Percentiles rank a stretch among this genome's conserved stretches.
phyloP scores from a whole-genome alignment of 92 coral and sea anemone species.

The Porites cylindrica region DNA sequence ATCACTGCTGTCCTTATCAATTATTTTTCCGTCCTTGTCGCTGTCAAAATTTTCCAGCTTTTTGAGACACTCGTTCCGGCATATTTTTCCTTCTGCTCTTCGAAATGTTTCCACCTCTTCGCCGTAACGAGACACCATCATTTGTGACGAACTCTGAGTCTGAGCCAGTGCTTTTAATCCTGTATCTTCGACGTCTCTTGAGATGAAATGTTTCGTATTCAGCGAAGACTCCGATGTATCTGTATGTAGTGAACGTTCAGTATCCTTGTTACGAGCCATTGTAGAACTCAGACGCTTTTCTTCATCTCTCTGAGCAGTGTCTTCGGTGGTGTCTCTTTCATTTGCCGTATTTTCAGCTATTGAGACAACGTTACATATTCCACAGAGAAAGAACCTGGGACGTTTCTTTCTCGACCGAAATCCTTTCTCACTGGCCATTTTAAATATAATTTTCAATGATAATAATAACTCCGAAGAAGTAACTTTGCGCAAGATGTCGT shows the following conservation, averaged over 20 bases:
- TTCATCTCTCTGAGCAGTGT: no score
- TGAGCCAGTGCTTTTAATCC: neutral
- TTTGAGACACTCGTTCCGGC: neutral
- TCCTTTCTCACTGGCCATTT: neutral
- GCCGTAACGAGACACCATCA: neutral
- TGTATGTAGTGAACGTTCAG: neutral
- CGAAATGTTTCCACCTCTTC: neutral
- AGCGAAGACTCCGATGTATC: neutral
- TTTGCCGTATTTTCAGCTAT: neutral
- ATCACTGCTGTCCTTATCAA: neutral
- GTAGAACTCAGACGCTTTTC: neutral
- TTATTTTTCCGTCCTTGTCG: neutral
- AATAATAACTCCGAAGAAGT: neutral
- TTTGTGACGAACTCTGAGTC: neutral
- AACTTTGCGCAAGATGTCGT: neutral
- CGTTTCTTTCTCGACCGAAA: conserved; percentile 23
- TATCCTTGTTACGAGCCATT: neutral
- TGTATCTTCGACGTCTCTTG: neutral
- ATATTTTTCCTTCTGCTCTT: neutral
- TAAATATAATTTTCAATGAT: no score
- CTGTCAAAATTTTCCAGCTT: neutral
- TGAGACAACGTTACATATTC: conserved; percentile 45
- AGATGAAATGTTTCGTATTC: neutral
- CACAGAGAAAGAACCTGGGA: conserved; percentile 47
- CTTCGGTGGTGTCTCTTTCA: neutral